Percentiles rank a stretch among this genome's conserved stretches.
These are phyloP conservation scores for Xenopus tropicalis DNA, from an alignment of 2,113 vertebrate genomes.

Conservation along the genomic window DNA sequence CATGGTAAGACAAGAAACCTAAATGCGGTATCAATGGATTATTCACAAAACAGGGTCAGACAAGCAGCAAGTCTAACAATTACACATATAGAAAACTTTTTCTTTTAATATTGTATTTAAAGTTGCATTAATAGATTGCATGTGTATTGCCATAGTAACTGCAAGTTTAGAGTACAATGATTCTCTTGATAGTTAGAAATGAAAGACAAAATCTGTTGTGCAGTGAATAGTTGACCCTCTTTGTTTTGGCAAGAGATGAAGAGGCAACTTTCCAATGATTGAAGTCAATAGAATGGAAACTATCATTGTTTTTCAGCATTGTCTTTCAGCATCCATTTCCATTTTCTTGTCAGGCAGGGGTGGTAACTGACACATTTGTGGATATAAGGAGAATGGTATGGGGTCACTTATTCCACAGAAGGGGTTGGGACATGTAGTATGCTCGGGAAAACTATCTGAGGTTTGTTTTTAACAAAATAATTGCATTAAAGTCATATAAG, in stretches of 20 bases:
- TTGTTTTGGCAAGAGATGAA: slow-evolving; percentile 22
- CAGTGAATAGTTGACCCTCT: slow-evolving; percentile 21
- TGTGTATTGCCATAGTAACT: too few relatives aligned
- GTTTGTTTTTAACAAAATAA: slow-evolving; percentile 27
- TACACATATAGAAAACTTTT: too few relatives aligned
- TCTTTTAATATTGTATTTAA: too few relatives aligned
- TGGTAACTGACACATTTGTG: neutral
- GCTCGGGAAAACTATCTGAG: neutral
- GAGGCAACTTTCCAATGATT: slow-evolving; percentile 18
- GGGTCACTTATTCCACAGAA: slow-evolving; percentile 23
- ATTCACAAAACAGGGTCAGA: too few relatives aligned
- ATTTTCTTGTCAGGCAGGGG: neutral
- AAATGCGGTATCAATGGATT: too few relatives aligned
- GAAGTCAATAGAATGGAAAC: slow-evolving; percentile 22
- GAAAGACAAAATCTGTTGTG: slow-evolving; percentile 26
- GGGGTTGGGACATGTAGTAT: slow-evolving; percentile 1
- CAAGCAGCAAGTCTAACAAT: too few relatives aligned
- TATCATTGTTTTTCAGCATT: slow-evolving; percentile 22
- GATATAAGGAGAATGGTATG: neutral
- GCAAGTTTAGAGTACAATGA: too few relatives aligned
- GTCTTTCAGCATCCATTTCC: slow-evolving; percentile 33
- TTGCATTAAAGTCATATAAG: too few relatives aligned
- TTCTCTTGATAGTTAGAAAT: slow-evolving; percentile 8
- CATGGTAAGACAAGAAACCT: too few relatives aligned
- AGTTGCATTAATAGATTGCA: too few relatives aligned